Percentiles rank a stretch among this genome's conserved stretches.
These are phyloP conservation scores for Ephydatia muelleri DNA, from an alignment of 37 sponge, comb jelly and placozoan species.

Conservation along the genomic window DNA sequence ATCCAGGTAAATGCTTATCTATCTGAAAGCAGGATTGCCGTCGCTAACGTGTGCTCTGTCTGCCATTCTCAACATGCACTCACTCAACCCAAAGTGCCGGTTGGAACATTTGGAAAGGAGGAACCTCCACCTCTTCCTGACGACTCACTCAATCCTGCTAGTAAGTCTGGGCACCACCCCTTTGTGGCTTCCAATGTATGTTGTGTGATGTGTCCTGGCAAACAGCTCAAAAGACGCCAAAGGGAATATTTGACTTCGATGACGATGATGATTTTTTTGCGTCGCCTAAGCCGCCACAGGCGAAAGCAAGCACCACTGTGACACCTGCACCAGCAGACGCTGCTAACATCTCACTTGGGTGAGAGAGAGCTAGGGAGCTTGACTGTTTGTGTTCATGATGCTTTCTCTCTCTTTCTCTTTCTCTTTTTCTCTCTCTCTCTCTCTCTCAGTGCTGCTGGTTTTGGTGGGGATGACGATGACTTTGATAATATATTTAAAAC, in stretches of 20 bases:
- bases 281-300: conserved; percentile 13
- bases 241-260: conserved; percentile 60
- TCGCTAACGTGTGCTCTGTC: neutral
- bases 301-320: neutral
- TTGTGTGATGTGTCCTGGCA: neutral
- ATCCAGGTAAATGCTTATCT: neutral
- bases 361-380: neutral
- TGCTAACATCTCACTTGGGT: neutral
- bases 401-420: neutral
- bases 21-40: neutral
- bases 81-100: neutral
- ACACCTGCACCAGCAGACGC: conserved; percentile 1
- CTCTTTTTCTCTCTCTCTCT: neutral
- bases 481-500: neutral
- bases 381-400: neutral
- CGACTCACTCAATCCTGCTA: conserved; percentile 2
- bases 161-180: neutral
- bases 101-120: neutral
- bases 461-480: conserved; percentile 63
- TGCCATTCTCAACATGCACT: neutral
- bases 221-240: neutral
- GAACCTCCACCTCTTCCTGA: neutral
- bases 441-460: conserved; percentile 29
- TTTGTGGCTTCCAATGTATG: neutral
- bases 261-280: conserved; percentile 64